Percentiles rank a stretch among this genome's conserved stretches.
Conservation (phyloP, 2,888 invertebrate genomes). For the Orthosia incerta region DNA sequence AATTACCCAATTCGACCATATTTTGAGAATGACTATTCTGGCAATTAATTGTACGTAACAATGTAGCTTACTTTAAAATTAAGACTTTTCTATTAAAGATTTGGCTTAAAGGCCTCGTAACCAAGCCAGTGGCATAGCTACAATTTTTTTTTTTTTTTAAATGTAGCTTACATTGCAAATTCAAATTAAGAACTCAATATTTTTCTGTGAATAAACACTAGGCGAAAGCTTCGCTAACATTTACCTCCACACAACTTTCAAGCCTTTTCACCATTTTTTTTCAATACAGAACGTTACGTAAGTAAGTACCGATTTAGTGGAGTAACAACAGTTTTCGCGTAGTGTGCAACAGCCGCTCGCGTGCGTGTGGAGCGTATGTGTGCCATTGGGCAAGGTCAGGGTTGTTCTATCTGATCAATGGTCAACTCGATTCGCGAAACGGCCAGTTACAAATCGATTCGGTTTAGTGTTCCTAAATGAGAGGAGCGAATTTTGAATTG, state of each 20-base stretch:
- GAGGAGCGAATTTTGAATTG: conserved; percentile 50
- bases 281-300: conserved; percentile 50
- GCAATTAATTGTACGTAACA: background rate
- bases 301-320: conserved; percentile 55
- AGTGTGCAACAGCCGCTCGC: conserved; percentile 77
- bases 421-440: conserved; percentile 85
- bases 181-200: conserved; percentile 26
- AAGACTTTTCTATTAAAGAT: no score
- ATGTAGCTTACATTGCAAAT: background rate
- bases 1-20: no score
- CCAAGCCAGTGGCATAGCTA: no score
- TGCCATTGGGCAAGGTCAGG: conserved; percentile 90
- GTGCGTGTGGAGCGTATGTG: conserved; percentile 82
- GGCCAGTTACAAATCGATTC: conserved; percentile 76
- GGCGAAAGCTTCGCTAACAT: conserved; percentile 33
- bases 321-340: conserved; percentile 67
- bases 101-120: no score
- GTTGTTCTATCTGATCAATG: conserved; percentile 89
- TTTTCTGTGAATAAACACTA: conserved; percentile 18
- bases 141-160: no score
- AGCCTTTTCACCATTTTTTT: conserved; percentile 28
- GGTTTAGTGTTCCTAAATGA: conserved; percentile 63
- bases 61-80: background rate
- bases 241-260: conserved; percentile 14
- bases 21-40: background rate